Conservation (phyloP, 1,140 invertebrate species). For the Sminthurides bifidus region DNA sequence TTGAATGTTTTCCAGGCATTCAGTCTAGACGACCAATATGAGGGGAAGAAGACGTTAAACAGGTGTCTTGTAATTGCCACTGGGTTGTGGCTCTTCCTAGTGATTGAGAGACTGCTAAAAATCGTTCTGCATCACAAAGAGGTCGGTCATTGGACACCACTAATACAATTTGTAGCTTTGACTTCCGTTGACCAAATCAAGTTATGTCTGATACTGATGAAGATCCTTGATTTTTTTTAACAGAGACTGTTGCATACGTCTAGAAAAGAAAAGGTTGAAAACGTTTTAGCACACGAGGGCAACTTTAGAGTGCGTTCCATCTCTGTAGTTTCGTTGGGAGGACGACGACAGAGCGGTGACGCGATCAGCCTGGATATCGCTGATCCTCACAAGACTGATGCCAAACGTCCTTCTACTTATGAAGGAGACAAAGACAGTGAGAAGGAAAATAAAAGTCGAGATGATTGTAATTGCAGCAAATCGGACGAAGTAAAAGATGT, state of each 20-base stretch:
- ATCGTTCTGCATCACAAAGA: slow-evolving; percentile 40
- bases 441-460: too few relatives aligned
- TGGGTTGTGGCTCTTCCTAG: slow-evolving; percentile 44
- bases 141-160: slow-evolving; percentile 33
- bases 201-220: background rate
- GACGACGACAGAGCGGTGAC: too few relatives aligned
- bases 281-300: slow-evolving; percentile 36
- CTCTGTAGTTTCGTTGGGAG: too few relatives aligned
- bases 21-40: slow-evolving; percentile 33
- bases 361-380: too few relatives aligned
- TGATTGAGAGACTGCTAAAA: slow-evolving; percentile 43
- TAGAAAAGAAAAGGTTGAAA: too few relatives aligned
- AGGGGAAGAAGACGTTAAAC: slow-evolving; percentile 38
- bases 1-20: slow-evolving; percentile 38
- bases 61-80: slow-evolving; percentile 38
- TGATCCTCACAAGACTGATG: too few relatives aligned
- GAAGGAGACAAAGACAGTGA: too few relatives aligned
- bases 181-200: background rate
- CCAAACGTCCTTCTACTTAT: too few relatives aligned
- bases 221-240: background rate
- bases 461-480: background rate
- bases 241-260: too few relatives aligned
- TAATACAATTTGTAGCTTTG: background rate
- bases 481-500: background rate
- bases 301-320: slow-evolving; percentile 12